A percentile compares a stretch with the other conserved stretches of the same genome.
Evolutionary conservation across 2,888 invertebrate genomes (phyloP).

Genomic region (Eupithecia subumbrata): DNA sequence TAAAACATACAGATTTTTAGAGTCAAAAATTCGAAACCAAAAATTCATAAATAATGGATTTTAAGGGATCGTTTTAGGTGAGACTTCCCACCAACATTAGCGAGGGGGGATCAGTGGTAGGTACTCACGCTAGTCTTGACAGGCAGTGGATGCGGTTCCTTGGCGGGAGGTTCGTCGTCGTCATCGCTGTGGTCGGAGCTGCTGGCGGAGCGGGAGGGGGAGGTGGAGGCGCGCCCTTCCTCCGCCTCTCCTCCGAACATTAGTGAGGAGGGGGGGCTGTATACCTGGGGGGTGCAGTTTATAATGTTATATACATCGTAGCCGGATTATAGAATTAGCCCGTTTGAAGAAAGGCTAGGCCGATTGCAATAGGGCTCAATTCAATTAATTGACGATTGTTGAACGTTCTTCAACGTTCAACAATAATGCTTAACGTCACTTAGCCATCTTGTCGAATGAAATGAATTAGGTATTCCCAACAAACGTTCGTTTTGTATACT

Average conservation of each 20-base stretch:
- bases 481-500: too few species aligned
- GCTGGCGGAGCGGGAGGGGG: slow-evolving; percentile 89
- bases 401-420: too few species aligned
- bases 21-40: neutral
- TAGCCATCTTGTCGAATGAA: too few species aligned
- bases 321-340: too few species aligned
- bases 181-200: slow-evolving; percentile 78
- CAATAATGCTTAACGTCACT: too few species aligned
- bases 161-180: slow-evolving; percentile 69
- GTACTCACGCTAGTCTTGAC: slow-evolving; percentile 75
- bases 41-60: too few species aligned
- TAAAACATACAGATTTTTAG: neutral
- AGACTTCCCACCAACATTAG: neutral
- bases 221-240: slow-evolving; percentile 83
- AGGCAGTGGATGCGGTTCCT: slow-evolving; percentile 57
- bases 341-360: too few species aligned
- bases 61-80: too few species aligned
- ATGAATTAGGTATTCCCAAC: too few species aligned
- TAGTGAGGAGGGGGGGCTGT: slow-evolving; percentile 95
- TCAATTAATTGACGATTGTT: too few species aligned
- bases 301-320: neutral
- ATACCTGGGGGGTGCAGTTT: slow-evolving; percentile 84
- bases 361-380: too few species aligned
- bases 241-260: slow-evolving; percentile 90
- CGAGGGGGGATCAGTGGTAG: neutral